Percentiles rank a stretch among this genome's conserved stretches.
Evolutionary conservation across 2,797 vertebrate species (phyloP).

Genomic region (Bradypodion ventrale): DNA sequence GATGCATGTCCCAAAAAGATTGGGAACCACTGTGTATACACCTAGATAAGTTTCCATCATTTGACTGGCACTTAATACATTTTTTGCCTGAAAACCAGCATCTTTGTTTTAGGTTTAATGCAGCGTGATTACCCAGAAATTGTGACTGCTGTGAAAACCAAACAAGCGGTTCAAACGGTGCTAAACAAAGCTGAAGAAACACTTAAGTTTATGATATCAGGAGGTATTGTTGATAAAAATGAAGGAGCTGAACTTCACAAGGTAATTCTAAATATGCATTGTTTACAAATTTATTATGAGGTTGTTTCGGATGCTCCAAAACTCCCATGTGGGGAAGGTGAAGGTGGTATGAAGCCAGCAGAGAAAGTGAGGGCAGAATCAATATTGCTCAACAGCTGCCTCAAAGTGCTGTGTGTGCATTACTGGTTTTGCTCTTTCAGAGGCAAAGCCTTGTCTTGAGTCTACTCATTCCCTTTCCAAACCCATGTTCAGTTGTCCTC

Average conservation of each 20-base stretch:
- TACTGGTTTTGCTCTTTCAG: no score
- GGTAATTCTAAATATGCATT: slow-evolving; percentile 43
- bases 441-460: no score
- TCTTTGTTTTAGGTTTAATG: slow-evolving; percentile 65
- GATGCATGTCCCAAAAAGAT: no score
- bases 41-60: neutral
- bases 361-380: no score
- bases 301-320: neutral
- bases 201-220: slow-evolving; percentile 52
- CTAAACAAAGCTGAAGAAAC: slow-evolving; percentile 67
- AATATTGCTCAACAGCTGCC: no score
- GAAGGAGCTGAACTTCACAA: slow-evolving; percentile 59
- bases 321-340: neutral
- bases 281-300: neutral
- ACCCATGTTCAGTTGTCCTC: no score
- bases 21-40: no score
- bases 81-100: neutral
- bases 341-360: neutral
- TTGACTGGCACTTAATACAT: neutral
- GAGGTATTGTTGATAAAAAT: slow-evolving; percentile 64
- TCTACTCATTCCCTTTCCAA: no score
- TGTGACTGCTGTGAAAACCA: slow-evolving; percentile 67
- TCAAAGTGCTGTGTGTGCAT: no score
- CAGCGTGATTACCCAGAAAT: slow-evolving; percentile 71
- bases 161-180: slow-evolving; percentile 64